phyloP scores from a whole-genome alignment of 1,140 invertebrate species.

The Elymnias hypermnestra region DNA sequence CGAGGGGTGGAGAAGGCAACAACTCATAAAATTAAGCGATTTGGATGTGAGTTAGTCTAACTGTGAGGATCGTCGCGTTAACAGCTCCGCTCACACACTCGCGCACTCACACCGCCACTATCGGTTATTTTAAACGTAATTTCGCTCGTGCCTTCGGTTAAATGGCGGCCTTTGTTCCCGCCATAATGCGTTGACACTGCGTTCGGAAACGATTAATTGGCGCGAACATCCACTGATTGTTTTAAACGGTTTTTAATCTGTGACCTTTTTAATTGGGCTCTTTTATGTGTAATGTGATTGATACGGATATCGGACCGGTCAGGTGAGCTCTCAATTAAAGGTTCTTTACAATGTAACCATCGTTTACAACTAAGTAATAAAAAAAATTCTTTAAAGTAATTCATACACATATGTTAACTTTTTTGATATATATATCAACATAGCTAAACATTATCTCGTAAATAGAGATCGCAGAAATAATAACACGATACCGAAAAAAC shows the following conservation, averaged over 20 bases:
- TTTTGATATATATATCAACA: too few relatives aligned
- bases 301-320: constrained; percentile 37
- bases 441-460: too few relatives aligned
- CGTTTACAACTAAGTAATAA: too few relatives aligned
- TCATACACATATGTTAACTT: too few relatives aligned
- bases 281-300: constrained; percentile 34
- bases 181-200: constrained; percentile 48
- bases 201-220: constrained; percentile 37
- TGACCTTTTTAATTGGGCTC: constrained; percentile 26
- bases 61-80: constrained; percentile 67
- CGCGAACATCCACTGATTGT: constrained; percentile 27
- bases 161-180: constrained; percentile 35
- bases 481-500: too few relatives aligned
- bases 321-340: constrained; percentile 29
- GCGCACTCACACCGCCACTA: constrained; percentile 10
- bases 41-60: constrained; percentile 75
- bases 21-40: constrained; percentile 78
- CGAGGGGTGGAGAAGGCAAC: constrained; percentile 75
- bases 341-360: constrained; percentile 7
- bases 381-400: too few relatives aligned
- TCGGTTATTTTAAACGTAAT: constrained; percentile 2
- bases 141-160: constrained; percentile 21
- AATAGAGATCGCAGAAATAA: too few relatives aligned
- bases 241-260: constrained; percentile 30
- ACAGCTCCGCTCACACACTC: constrained; percentile 35